Evolutionary conservation across 2,113 vertebrate species (phyloP).

Genomic region (Equus przewalskii): DNA sequence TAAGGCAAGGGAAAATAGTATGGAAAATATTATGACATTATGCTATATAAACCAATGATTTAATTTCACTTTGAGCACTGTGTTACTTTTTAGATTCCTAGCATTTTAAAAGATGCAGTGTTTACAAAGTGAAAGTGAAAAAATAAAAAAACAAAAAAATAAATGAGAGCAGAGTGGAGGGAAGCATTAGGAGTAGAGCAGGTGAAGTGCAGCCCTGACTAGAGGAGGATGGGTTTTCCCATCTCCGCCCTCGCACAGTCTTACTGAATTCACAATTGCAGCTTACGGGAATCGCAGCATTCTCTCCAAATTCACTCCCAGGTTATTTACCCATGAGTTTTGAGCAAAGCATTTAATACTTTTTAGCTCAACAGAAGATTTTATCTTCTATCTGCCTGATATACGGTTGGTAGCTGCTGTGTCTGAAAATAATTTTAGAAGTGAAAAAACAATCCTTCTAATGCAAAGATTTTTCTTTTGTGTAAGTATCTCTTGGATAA

Average conservation of each 20-base stretch:
- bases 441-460: not conserved
- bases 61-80: slow-evolving; percentile 76
- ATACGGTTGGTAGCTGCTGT: not conserved
- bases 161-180: not conserved
- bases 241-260: rapidly evolving
- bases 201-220: not conserved
- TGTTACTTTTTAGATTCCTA: slow-evolving; percentile 60
- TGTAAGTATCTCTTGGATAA: not conserved
- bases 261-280: not conserved
- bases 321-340: not conserved
- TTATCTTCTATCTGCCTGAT: not conserved
- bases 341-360: not conserved
- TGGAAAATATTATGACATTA: slow-evolving; percentile 85
- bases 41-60: slow-evolving; percentile 79
- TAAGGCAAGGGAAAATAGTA: slow-evolving; percentile 83
- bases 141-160: not conserved
- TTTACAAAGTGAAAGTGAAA: slow-evolving; percentile 70
- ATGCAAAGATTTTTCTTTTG: not conserved
- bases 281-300: not conserved
- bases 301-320: not conserved
- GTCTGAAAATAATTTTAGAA: not conserved
- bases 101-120: slow-evolving; percentile 64
- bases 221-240: not conserved
- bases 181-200: not conserved
- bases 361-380: not conserved